These are phyloP conservation scores for Amiota mariae DNA, from an alignment of 2,888 invertebrate genomes.

Conservation along the genomic window DNA sequence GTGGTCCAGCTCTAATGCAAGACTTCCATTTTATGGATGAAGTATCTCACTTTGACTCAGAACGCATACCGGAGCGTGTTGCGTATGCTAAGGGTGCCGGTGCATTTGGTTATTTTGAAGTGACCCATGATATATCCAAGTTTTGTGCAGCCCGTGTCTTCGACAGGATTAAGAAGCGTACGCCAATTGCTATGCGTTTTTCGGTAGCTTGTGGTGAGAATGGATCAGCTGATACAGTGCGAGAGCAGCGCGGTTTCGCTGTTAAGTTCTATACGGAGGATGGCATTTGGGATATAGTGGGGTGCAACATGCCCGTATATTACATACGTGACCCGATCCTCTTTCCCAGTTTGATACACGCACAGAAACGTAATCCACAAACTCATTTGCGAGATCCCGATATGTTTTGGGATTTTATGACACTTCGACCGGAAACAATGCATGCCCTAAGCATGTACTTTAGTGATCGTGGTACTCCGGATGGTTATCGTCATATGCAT, in stretches of 20 bases:
- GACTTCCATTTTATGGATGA: conserved; percentile 88
- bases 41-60: conserved; percentile 88
- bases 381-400: conserved; percentile 93
- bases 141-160: conserved; percentile 88
- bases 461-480: conserved; percentile 93
- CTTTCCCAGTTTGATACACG: conserved; percentile 97
- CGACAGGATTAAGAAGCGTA: conserved; percentile 83
- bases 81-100: conserved; percentile 96
- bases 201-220: conserved; percentile 92
- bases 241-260: conserved; percentile 94
- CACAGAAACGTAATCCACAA: conserved; percentile 95
- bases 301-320: conserved; percentile 94
- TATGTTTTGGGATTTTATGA: conserved; percentile 97
- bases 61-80: conserved; percentile 96
- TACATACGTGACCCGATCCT: conserved; percentile 92
- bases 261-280: conserved; percentile 95
- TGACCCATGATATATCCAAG: conserved; percentile 88
- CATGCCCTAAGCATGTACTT: conserved; percentile 91
- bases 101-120: conserved; percentile 90
- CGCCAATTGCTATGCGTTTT: conserved; percentile 86
- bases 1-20: conserved; percentile 90
- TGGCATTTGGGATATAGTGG: conserved; percentile 94
- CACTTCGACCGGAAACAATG: conserved; percentile 88
- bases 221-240: conserved; percentile 91
- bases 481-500: conserved; percentile 94